Evolutionary conservation across 1,140 invertebrate species (phyloP).

Genomic region (Drosophila serrata): DNA sequence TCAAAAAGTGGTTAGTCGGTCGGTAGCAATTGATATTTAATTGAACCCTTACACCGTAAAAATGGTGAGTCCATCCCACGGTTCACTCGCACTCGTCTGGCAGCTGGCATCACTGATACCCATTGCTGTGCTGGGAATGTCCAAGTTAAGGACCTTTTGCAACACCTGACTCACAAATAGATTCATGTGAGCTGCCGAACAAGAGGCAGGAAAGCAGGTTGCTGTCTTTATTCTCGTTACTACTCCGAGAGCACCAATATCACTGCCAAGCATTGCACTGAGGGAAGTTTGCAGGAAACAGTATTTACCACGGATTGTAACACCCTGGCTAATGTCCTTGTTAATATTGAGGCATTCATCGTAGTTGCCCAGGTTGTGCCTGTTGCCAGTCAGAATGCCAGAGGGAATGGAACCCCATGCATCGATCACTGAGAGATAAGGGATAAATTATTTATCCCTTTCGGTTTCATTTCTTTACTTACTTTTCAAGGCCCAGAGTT

Average conservation of each 20-base stretch:
- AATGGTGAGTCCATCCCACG: constrained; percentile 34
- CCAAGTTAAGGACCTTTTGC: neutral
- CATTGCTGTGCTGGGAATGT: neutral
- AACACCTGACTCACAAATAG: neutral
- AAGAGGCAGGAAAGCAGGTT: constrained; percentile 20
- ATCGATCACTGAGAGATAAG: constrained; percentile 46
- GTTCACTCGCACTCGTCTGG: constrained; percentile 6
- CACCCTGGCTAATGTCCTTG: neutral
- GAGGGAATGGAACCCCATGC: constrained; percentile 47
- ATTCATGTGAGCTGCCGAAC: constrained; percentile 10
- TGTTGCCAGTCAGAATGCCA: constrained; percentile 11
- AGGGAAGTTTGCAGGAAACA: constrained; percentile 8
- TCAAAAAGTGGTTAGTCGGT: neutral
- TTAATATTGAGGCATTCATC: constrained; percentile 56
- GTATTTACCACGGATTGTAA: constrained; percentile 48
- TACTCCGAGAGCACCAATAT: neutral
- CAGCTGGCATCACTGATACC: constrained; percentile 3
- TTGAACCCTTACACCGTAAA: constrained; percentile 39
- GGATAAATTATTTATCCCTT: neutral
- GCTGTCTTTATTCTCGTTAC: neutral
- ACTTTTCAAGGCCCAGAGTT: constrained; percentile 27
- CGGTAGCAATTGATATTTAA: too few species aligned
- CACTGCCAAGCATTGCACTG: neutral
- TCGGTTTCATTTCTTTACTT: neutral
- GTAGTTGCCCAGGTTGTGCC: constrained; percentile 60